Percentiles rank a stretch among this genome's conserved stretches.
Evolutionary conservation across 1,140 invertebrate genomes (phyloP).

Genomic region (Lasioglossum albipes): DNA sequence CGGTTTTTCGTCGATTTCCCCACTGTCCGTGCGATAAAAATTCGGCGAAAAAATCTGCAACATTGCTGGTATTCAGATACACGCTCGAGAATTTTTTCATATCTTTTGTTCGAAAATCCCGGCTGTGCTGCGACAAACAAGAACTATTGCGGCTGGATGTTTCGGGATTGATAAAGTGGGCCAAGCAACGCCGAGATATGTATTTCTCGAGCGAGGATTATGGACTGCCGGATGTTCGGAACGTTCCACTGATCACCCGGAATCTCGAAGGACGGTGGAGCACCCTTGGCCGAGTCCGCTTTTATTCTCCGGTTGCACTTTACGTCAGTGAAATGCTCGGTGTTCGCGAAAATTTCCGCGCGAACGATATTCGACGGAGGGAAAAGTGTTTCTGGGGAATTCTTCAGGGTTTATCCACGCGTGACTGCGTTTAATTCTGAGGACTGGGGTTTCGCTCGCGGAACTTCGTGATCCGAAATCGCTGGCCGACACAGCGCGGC

Average conservation of each 20-base stretch:
- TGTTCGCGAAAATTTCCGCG: conserved; percentile 32
- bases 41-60: no score
- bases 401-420: conserved; percentile 18
- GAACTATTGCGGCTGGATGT: no score
- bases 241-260: not conserved
- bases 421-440: conserved; percentile 28
- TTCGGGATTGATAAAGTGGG: no score
- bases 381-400: conserved; percentile 18
- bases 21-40: no score
- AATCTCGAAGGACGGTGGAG: not conserved
- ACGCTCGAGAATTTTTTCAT: no score
- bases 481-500: not conserved
- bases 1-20: no score
- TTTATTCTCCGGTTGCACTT: conserved; percentile 27
- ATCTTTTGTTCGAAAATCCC: no score
- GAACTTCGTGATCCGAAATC: not conserved
- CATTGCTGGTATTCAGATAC: no score
- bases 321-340: conserved; percentile 11
- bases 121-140: no score
- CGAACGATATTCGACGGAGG: not conserved
- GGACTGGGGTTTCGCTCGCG: not conserved
- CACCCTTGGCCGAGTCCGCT: not conserved
- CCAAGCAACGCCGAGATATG: not conserved
- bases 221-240: not conserved
- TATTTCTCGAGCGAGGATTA: not conserved